Evolutionary conservation across 2,888 invertebrate genomes (phyloP).

Genomic region (Acanthopleura granulata): DNA sequence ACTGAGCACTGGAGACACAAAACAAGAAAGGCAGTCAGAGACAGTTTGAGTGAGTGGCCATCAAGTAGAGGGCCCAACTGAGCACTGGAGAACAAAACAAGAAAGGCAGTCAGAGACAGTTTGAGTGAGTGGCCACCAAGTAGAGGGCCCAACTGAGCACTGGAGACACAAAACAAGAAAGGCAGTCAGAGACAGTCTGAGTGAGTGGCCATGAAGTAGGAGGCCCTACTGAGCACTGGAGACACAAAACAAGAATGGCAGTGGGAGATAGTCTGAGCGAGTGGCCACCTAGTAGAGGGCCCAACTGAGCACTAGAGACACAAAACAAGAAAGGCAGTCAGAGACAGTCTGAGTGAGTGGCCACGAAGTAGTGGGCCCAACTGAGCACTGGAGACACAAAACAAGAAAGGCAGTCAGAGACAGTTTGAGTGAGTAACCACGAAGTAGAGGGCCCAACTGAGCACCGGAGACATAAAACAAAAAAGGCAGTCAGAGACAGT

Average conservation of each 20-base stretch:
- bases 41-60: conserved; percentile 62
- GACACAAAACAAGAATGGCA: not conserved
- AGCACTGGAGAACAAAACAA: conserved; percentile 64
- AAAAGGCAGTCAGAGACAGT: conserved; percentile 25
- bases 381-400: conserved; percentile 56
- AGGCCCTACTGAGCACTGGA: conserved; percentile 65
- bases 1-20: conserved; percentile 56
- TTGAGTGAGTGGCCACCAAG: too few relatives aligned
- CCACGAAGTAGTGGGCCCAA: conserved; percentile 68
- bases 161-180: too few relatives aligned
- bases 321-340: not conserved
- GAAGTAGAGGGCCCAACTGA: conserved; percentile 68
- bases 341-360: conserved; percentile 52
- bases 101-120: too few relatives aligned
- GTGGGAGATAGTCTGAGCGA: conserved; percentile 44
- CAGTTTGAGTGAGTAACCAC: conserved; percentile 61
- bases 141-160: too few relatives aligned
- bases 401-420: not conserved
- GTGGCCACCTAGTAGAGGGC: conserved; percentile 66
- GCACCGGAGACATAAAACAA: conserved; percentile 44
- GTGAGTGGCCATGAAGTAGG: conserved; percentile 67
- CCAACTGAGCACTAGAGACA: conserved; percentile 66
- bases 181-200: too few relatives aligned
- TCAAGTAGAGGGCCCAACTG: conserved; percentile 67
- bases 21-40: too few relatives aligned